phyloP scores from a whole-genome alignment of 2,113 vertebrate genomes.

The Chaetodon trifascialis region DNA sequence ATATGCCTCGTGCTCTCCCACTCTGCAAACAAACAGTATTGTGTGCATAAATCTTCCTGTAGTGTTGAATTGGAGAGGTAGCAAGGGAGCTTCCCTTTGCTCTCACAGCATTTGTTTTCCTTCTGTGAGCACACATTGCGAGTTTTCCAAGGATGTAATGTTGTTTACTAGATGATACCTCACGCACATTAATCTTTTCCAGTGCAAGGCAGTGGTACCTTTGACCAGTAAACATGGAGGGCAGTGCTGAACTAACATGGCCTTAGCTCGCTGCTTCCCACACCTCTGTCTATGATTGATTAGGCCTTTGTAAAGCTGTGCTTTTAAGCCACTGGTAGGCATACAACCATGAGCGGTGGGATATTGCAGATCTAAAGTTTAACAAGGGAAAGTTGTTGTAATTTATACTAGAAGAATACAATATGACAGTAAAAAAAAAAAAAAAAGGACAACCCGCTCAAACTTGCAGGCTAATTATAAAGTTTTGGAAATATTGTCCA shows the following conservation, averaged over 20 bases:
- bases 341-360: neutral
- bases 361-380: neutral
- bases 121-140: constrained; percentile 32
- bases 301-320: constrained; percentile 44
- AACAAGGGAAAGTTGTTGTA: neutral
- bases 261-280: constrained; percentile 55
- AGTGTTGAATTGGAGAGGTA: constrained; percentile 57
- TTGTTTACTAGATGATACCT: constrained; percentile 68
- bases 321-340: constrained; percentile 17
- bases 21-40: constrained; percentile 75
- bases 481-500: neutral
- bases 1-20: constrained; percentile 59
- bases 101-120: constrained; percentile 66
- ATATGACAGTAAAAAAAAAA: neutral
- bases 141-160: constrained; percentile 55
- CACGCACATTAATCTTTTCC: constrained; percentile 72
- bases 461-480: neutral
- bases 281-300: constrained; percentile 64
- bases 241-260: constrained; percentile 59
- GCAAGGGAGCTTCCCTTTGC: constrained; percentile 62
- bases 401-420: neutral
- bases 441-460: neutral
- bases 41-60: constrained; percentile 75
- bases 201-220: constrained; percentile 44
- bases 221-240: constrained; percentile 70